Evolutionary conservation across 2,888 invertebrate species (phyloP).

Genomic region (Shargacucullia verbasci): DNA sequence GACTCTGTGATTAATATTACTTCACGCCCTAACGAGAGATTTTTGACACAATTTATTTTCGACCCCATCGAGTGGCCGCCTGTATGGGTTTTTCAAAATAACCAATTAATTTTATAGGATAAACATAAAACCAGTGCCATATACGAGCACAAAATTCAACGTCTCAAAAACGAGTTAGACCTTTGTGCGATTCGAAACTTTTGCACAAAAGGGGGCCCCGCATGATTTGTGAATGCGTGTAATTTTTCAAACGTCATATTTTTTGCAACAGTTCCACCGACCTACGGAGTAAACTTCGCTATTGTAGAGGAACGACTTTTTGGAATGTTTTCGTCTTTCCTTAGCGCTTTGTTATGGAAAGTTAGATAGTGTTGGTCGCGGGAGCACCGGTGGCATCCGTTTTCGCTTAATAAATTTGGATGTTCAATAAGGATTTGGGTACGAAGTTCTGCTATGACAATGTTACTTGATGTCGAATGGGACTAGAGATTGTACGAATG

Average conservation of each 20-base stretch:
- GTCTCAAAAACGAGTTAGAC: conserved; percentile 82
- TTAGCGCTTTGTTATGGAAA: conserved; percentile 76
- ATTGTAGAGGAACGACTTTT: conserved; percentile 84
- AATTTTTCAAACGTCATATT: conserved; percentile 89
- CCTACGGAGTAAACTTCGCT: conserved; percentile 83
- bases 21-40: conserved; percentile 66
- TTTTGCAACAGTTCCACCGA: conserved; percentile 84
- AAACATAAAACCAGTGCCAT: conserved; percentile 61
- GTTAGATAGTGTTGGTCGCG: conserved; percentile 78
- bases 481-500: conserved; percentile 46
- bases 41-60: conserved; percentile 63
- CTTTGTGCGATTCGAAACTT: conserved; percentile 83
- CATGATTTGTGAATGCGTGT: conserved; percentile 88
- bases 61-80: conserved; percentile 16
- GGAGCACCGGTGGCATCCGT: conserved; percentile 70
- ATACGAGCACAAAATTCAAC: conserved; percentile 72
- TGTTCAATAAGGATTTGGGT: conserved; percentile 64
- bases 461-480: conserved; percentile 56
- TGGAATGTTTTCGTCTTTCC: conserved; percentile 72
- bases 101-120: conserved; percentile 54
- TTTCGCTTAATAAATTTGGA: conserved; percentile 70
- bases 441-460: conserved; percentile 55
- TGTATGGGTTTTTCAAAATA: conserved; percentile 28
- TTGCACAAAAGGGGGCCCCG: conserved; percentile 84
- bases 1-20: conserved; percentile 76